Percentiles rank a stretch among this genome's conserved stretches.
These are phyloP conservation scores for Tympanoctomys barrerae DNA, from an alignment of 2,797 vertebrate genomes.

Conservation along the genomic window DNA sequence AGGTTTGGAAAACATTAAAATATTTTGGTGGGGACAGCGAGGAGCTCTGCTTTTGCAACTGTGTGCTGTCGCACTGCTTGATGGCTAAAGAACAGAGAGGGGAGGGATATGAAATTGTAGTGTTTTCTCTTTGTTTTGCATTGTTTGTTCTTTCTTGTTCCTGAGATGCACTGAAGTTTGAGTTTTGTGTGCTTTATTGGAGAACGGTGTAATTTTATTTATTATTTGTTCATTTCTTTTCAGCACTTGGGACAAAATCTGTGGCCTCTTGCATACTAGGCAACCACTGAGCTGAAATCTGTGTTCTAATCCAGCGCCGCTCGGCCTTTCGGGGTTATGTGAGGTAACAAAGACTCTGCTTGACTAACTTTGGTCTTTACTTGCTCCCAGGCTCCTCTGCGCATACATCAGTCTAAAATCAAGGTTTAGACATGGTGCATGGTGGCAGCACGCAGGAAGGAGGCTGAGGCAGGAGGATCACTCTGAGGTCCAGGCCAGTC, in stretches of 20 bases:
- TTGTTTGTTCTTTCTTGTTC: neutral
- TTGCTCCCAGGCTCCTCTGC: neutral
- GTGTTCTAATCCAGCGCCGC: neutral
- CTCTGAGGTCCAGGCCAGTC: neutral
- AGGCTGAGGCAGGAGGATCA: neutral
- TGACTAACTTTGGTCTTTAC: neutral
- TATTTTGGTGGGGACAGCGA: neutral
- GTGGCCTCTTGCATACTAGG: neutral
- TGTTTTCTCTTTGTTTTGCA: neutral
- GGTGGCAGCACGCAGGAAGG: neutral
- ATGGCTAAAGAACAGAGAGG: neutral
- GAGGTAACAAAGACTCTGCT: neutral
- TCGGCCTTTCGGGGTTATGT: neutral
- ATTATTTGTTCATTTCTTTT: neutral
- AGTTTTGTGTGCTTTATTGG: slow-evolving; percentile 5
- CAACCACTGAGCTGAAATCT: neutral
- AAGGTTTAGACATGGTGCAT: neutral
- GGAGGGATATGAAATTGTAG: neutral
- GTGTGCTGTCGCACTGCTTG: neutral
- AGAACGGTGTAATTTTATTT: neutral
- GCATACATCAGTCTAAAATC: neutral
- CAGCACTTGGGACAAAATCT: neutral
- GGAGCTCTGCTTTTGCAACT: slow-evolving; percentile 27
- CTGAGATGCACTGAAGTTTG: slow-evolving; percentile 16
- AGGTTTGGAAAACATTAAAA: slow-evolving; percentile 40